These are phyloP conservation scores for Agelas oroides DNA, from an alignment of 37 sponge, comb jelly and placozoan genomes.

Conservation along the genomic window DNA sequence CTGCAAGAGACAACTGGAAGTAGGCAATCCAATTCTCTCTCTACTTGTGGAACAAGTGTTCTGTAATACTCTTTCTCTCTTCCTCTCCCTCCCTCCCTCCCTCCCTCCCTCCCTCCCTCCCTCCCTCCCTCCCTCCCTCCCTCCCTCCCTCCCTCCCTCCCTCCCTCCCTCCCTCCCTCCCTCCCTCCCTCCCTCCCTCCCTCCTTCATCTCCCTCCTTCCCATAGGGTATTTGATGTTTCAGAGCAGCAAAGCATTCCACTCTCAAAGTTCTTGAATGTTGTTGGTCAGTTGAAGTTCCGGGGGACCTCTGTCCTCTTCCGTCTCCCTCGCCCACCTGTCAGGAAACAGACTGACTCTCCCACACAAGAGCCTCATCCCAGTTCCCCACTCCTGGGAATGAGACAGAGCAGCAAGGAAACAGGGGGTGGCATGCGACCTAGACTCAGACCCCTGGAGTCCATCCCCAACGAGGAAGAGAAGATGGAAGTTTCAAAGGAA, in stretches of 20 bases:
- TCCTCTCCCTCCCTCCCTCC: no score
- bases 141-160: no score
- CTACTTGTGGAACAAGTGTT: no score
- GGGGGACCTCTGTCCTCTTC: conserved; percentile 92
- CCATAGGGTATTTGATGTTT: conserved; percentile 25
- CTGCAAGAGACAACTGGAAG: conserved; percentile 58
- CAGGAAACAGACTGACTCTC: not conserved
- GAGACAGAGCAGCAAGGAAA: not conserved
- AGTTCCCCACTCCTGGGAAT: not conserved
- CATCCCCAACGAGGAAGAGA: not conserved
- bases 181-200: no score
- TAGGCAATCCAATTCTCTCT: conserved; percentile 11
- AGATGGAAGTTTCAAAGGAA: not conserved
- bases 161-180: no score
- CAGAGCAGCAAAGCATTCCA: conserved; percentile 44
- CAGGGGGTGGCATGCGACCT: no score
- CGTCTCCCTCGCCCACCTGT: conserved; percentile 82
- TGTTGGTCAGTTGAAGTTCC: conserved; percentile 92
- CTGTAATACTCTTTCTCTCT: no score
- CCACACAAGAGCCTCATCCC: no score
- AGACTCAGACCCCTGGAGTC: not conserved
- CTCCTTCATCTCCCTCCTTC: no score
- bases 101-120: no score
- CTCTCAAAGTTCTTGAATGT: conserved; percentile 71
- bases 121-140: no score